Evolutionary conservation across 2,797 vertebrate genomes (phyloP), one percentile per base, ranked within the genome.

Genomic region (Otolemur crassicaudatus): DNA sequence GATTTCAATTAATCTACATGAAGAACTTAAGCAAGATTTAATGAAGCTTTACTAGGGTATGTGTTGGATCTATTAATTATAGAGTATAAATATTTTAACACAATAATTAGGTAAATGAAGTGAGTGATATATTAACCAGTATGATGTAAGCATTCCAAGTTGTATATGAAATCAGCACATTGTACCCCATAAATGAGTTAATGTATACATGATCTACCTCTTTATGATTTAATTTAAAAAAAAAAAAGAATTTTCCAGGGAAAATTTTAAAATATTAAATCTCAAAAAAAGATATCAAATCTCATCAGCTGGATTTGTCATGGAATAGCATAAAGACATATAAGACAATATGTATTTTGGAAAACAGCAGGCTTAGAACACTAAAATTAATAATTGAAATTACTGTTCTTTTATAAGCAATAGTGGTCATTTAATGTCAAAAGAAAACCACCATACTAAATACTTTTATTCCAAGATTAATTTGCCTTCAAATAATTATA

Each of bases 231-330:
- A 49, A 49, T 49, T 40, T 40, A 40, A 40, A 40, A 49, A 46
- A 13, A 49, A 49, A 49, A 49, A 49, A 40, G 61, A 65, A 65
- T 65, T 65, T 65, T 65, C 29, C 29, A 70, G 60, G 27, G 29
- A 97, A 58, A 82, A 0, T 14, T 49, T 46, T 34, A 75, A 19
- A 96, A 97, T 90, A 65, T 75, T 1, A 56, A 95, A 87, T 14
- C 27, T 87, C 10, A 94, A 49, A 49, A 43, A 49, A 49, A 49
- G 46, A 12, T 46, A 46, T 75, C 1, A 56, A 95, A 87, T 14
- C 27, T 87, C 10, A 94, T 72, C 29, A 93, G 58, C 37, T 82
- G 27, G 60, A 65, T 87, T 91, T 80, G 29, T 75, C 7, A 31
- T 19, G 25, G 19, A 0, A 82, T 65, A 19, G 7, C 67, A 81